These are phyloP conservation scores for Sericinus montela DNA, from an alignment of 2,888 invertebrate genomes.

Conservation along the genomic window DNA sequence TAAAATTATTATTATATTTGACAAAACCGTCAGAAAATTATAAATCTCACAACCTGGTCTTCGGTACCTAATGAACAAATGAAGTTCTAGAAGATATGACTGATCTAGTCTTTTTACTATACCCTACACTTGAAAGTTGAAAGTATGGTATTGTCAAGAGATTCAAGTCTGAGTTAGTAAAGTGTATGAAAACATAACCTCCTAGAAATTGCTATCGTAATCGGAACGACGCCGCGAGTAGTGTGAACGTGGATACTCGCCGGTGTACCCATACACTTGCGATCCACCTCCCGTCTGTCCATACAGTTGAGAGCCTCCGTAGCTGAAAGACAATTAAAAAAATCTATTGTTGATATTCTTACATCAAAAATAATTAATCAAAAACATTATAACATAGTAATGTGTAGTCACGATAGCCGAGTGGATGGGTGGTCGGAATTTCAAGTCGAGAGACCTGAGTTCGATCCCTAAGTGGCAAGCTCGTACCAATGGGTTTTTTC, in stretches of 20 bases:
- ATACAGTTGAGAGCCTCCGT: conserved; percentile 82
- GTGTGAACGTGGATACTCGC: conserved; percentile 73
- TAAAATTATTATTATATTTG: conserved; percentile 8
- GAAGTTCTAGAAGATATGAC: conserved; percentile 39
- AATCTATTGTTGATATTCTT: too few species aligned
- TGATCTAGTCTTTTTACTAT: conserved; percentile 41
- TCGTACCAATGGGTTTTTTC: too few species aligned
- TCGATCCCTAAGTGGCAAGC: too few species aligned
- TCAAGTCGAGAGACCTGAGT: too few species aligned
- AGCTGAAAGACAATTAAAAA: conserved; percentile 43
- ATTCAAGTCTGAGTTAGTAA: conserved; percentile 26
- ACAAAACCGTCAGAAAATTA: conserved; percentile 37
- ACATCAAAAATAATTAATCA: too few species aligned
- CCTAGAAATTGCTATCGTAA: conserved; percentile 89
- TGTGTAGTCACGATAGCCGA: too few species aligned
- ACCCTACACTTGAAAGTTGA: conserved; percentile 49
- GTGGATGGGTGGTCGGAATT: too few species aligned
- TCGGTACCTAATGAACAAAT: conserved; percentile 24
- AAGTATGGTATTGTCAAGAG: conserved; percentile 70
- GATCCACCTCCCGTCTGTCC: conserved; percentile 82
- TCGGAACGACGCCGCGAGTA: conserved; percentile 84
- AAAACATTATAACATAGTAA: too few species aligned
- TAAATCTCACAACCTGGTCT: conserved; percentile 67
- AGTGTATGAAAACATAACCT: conserved; percentile 27
- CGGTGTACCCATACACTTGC: conserved; percentile 76